Conservation (phyloP, 2,888 invertebrate genomes). For the Monoplex corrugatus region DNA sequence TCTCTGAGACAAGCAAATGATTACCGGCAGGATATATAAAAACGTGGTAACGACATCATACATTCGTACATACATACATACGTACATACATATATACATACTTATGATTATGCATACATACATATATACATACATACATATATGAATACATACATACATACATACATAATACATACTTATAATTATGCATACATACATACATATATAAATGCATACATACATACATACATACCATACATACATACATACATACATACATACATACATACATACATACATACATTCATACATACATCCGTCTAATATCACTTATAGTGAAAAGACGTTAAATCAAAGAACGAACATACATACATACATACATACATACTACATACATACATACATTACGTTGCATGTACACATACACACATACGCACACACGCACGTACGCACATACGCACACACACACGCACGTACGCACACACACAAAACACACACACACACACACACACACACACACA, state of each 20-base stretch:
- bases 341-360: not conserved
- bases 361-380: not conserved
- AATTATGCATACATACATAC: too few relatives aligned
- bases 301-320: too few relatives aligned
- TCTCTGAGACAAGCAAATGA: too few relatives aligned
- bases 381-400: too few relatives aligned
- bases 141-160: too few relatives aligned
- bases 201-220: too few relatives aligned
- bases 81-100: not conserved
- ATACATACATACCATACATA: not conserved
- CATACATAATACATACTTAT: too few relatives aligned
- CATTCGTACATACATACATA: not conserved
- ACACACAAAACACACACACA: slow-evolving; percentile 30
- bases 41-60: too few relatives aligned
- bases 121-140: slow-evolving; percentile 3
- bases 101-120: not conserved
- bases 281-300: too few relatives aligned
- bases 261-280: not conserved
- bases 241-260: not conserved
- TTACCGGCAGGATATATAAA: too few relatives aligned
- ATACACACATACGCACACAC: slow-evolving; percentile 28
- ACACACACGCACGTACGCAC: slow-evolving; percentile 34
- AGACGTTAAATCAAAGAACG: too few relatives aligned
- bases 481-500: not conserved
- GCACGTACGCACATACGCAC: slow-evolving; percentile 19